Evolutionary conservation across 2,113 vertebrate genomes (phyloP).

Genomic region (Mus spicilegus): DNA sequence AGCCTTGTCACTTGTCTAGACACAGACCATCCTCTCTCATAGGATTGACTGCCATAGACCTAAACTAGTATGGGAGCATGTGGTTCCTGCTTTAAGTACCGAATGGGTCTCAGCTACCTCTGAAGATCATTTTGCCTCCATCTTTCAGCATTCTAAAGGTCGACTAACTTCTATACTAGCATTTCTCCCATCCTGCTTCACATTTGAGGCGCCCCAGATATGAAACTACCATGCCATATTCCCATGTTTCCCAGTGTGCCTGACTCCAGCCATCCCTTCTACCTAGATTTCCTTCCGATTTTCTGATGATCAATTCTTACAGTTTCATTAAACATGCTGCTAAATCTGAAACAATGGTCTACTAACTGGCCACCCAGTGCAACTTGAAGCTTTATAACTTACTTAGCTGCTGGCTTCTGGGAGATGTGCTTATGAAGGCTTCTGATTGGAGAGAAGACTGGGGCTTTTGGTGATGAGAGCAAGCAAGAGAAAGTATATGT

Average conservation of each 20-base stretch:
- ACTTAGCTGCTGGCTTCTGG: too few species aligned
- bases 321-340: too few species aligned
- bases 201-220: neutral
- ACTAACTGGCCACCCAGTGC: too few species aligned
- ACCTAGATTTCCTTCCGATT: neutral
- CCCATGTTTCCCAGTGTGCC: neutral
- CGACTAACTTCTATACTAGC: neutral
- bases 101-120: neutral
- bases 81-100: constrained; percentile 16
- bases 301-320: neutral
- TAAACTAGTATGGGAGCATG: neutral
- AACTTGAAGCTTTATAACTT: too few species aligned
- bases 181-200: neutral
- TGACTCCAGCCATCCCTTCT: neutral
- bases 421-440: too few species aligned
- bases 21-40: neutral
- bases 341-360: too few species aligned
- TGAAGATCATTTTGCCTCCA: neutral
- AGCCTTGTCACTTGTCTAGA: neutral
- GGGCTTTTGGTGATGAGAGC: neutral
- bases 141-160: neutral
- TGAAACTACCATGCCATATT: neutral
- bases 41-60: neutral
- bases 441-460: too few species aligned
- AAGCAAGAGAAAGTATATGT: neutral